A percentile compares a stretch with the other conserved stretches of the same genome.
These are phyloP conservation scores for Cheilinus undulatus DNA, from an alignment of 2,113 vertebrate genomes.

Conservation along the genomic window DNA sequence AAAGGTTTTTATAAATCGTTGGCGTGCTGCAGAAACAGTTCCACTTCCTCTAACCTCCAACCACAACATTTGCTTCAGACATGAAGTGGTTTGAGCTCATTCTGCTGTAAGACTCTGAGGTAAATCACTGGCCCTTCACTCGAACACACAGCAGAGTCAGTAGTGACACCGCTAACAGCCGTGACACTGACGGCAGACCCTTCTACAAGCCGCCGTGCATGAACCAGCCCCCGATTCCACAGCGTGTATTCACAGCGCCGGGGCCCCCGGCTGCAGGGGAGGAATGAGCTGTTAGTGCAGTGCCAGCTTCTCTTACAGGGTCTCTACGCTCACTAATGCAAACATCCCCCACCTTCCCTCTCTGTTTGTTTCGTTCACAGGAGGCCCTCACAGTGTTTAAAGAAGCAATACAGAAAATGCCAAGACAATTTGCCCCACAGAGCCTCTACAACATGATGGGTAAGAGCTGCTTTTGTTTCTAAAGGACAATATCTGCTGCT, in stretches of 20 bases:
- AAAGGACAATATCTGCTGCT: slow-evolving; percentile 8
- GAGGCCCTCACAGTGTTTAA: slow-evolving; percentile 95
- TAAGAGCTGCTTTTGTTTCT: slow-evolving; percentile 80
- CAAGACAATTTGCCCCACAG: slow-evolving; percentile 96
- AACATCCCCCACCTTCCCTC: slow-evolving; percentile 47
- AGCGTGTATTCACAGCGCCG: slow-evolving; percentile 66
- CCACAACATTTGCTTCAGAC: slow-evolving; percentile 56
- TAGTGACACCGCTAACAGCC: slow-evolving; percentile 62
- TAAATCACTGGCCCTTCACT: slow-evolving; percentile 19
- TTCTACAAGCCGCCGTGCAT: slow-evolving; percentile 61
- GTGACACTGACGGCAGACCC: slow-evolving; percentile 67
- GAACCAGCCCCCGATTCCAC: slow-evolving; percentile 73
- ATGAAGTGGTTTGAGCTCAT: slow-evolving; percentile 44
- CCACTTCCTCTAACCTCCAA: slow-evolving; percentile 57
- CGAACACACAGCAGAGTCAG: slow-evolving; percentile 29
- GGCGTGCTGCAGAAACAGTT: slow-evolving; percentile 29
- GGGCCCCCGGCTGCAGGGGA: slow-evolving; percentile 49
- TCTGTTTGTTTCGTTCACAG: slow-evolving; percentile 78
- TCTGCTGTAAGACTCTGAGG: slow-evolving; percentile 41
- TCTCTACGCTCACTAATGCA: slow-evolving; percentile 54
- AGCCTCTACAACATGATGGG: slow-evolving; percentile 99
- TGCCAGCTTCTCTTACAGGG: slow-evolving; percentile 30
- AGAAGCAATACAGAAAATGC: slow-evolving; percentile 99
- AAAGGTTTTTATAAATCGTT: slow-evolving; percentile 57
- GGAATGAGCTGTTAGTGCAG: slow-evolving; percentile 52